Evolutionary conservation across 2,888 invertebrate species (phyloP), one percentile per base, ranked within the genome.

Genomic region (Dugesia japonica): DNA sequence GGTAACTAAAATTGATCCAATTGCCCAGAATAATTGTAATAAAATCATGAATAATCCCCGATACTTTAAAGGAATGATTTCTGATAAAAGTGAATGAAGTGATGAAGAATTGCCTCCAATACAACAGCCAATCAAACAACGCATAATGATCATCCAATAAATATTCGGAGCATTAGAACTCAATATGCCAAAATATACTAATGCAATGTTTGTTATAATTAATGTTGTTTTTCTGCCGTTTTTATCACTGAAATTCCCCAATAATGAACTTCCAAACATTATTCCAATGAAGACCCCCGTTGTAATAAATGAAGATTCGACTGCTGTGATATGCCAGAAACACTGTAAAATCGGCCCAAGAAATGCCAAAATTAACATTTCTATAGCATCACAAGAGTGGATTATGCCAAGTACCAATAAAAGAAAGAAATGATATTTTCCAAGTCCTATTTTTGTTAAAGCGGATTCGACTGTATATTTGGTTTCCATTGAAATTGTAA

Each of bases 241-340:
- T 72, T 72, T 28, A n/a, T 72, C 72, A 31, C 72, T 33, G 13
- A 72, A 31, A 72, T 23, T 28, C 15, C 72, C 72, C 17, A 31
- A 27, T 20, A 72, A n/a, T 26, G 28, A 23, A 15, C 20, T 33
- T 15, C 72, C 72, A n/a, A 72, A 7, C 23, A 72, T 26, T 33
- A 26, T 72, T n/a, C 72, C 72, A 17, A 72, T 4, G 7, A 72
- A 72, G 15, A 72, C 72, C 13, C n/a, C 31, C 1, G 72, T 72
- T 4, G 72, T 72, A 20, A 72, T 4, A n/a, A 28, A n/a, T 26
- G 26, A 23, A 1, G 28, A 1, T 31, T 28, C 72, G 15, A 72
- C n/a, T 13, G 13, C n/a, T 20, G 72, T n/a, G 20, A 72, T 28
- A 7, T 33, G n/a, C 72, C 72, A 72, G 13, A 13, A 23, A n/a